Base-by-base conservation (phyloP, 1,140 invertebrate genomes). In the Ctenoplectra terminalis region DNA sequence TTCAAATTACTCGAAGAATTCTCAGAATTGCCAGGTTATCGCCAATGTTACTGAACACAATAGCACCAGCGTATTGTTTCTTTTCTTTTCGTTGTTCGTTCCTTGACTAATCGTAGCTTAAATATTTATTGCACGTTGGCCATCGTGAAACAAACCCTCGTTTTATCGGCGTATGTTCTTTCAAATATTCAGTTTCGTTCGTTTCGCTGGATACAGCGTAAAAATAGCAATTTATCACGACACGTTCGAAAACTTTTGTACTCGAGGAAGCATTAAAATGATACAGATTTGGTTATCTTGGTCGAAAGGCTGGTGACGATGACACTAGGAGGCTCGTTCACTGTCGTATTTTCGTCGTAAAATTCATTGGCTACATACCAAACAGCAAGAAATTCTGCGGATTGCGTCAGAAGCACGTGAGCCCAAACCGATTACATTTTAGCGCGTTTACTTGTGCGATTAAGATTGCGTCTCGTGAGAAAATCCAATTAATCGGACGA, bases 341-440 rank as follows among this genome's bases (percentile, higher is more conserved):
- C 50, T 11, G 26, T 56, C 37, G 60, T 86, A 83, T 85, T 84
- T 87, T 81, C 72, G 83, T 81, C 88, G 61, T 80, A 88, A 88
- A 87, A 88, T 88, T 79, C n/a, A 66, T 83, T 90, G 89, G 89
- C 88, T 46, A 48, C 56, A 64, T 13, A 87, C 84, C 89, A 90
- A 89, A 84, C 26, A 5, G 56, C 48, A 82, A 85, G 85, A 78
- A 89, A 87, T 85, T 84, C 58, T 37, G 23, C 60, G 40, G 52
- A 84, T 90, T 90, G 79, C 89, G 74, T 87, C 89, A 90, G 80
- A 76, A 64, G 34, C 82, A 87, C 85, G 86, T 84, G 78, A 84
- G 54, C 8, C 7, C 17, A 4, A 43, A 46, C 9, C 46, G 26
- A 29, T 70, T 29, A 50, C 37, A 43, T 73, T 73, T 52, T 52